Evolutionary conservation across 2,888 invertebrate species (phyloP), one percentile per base, ranked within the genome.

Genomic region (Eupithecia inturbata): DNA sequence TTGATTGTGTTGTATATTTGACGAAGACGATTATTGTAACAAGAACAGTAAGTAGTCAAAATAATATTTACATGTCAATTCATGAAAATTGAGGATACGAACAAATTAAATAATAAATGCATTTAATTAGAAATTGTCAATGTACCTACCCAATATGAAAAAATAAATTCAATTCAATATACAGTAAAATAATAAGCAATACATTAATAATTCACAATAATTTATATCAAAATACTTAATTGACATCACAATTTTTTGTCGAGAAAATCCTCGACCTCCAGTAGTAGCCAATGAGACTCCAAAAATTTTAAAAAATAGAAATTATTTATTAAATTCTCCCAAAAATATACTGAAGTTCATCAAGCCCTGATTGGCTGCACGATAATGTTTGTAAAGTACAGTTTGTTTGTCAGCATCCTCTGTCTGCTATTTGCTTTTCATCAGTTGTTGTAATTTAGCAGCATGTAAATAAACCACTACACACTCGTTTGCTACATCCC

Each of bases 391-490:
- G 67, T 68, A 19, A 68, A 70, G 66, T 69, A 69, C 28, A 69
- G 53, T 72, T 63, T 69, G 71, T 72, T 73, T 73, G 67, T 73
- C 28, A 70, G 70, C 66, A 75, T 71, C 72, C 73, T 78, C 75
- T 75, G 78, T 77, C 69, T 72, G 75, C 68, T 82, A 81, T 83
- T 84, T 84, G 82, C 77, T 76, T 83, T 82, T 80, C 82, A 85
- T 83, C 81, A 82, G 77, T 71, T 79, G 78, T 80, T 82, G 79
- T 78, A 82, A 82, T 83, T 82, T 83, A 83, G 80, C 81, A 80
- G 49, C 36, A 69, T 74, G 68, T 71, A 69, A 71, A 74, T 69
- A 71, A 74, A 74, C 63, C 53, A 71, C 73, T 70, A 64, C 66
- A 75, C 64, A 71, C 33, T 70, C 64, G 63, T 53, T 45, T 28